phyloP scores from a whole-genome alignment of 1,140 invertebrate genomes.

The Drosophila miranda region DNA sequence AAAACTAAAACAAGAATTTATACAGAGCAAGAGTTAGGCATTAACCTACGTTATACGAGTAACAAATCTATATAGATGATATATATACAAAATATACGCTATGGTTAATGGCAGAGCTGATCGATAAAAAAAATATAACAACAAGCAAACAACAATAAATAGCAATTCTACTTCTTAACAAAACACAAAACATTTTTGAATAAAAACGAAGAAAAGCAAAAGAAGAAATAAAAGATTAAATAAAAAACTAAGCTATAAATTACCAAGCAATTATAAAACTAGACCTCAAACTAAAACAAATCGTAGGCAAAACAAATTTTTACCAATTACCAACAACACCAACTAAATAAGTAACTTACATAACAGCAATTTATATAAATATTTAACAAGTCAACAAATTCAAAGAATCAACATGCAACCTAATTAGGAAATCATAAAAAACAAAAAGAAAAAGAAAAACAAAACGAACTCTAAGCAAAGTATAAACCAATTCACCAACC shows the following conservation, averaged over 20 bases:
- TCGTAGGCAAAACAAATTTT: constrained; percentile 25
- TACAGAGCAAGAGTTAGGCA: constrained; percentile 72
- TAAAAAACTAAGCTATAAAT: constrained; percentile 6
- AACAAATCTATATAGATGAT: constrained; percentile 51
- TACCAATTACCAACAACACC: constrained; percentile 33
- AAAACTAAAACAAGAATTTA: constrained; percentile 64
- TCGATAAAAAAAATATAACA: constrained; percentile 22
- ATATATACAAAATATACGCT: constrained; percentile 45
- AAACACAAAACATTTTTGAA: constrained; percentile 29
- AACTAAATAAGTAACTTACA: constrained; percentile 28
- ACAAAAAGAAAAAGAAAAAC: constrained; percentile 6
- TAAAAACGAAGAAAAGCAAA: constrained; percentile 31
- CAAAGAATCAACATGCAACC: constrained; percentile 21
- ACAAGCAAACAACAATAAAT: constrained; percentile 34
- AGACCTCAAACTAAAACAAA: constrained; percentile 2
- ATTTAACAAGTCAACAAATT: constrained; percentile 37
- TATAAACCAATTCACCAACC: constrained; percentile 27
- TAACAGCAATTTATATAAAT: constrained; percentile 40
- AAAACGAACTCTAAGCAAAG: constrained; percentile 36
- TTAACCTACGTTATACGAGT: constrained; percentile 53
- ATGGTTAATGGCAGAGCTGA: constrained; percentile 46
- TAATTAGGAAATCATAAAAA: constrained; percentile 20
- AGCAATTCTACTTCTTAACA: constrained; percentile 46
- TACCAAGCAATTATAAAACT: constrained; percentile 30
- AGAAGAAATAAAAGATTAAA: neutral